phyloP scores from a whole-genome alignment of 2,888 invertebrate species.

The Clitarchus hookeri region DNA sequence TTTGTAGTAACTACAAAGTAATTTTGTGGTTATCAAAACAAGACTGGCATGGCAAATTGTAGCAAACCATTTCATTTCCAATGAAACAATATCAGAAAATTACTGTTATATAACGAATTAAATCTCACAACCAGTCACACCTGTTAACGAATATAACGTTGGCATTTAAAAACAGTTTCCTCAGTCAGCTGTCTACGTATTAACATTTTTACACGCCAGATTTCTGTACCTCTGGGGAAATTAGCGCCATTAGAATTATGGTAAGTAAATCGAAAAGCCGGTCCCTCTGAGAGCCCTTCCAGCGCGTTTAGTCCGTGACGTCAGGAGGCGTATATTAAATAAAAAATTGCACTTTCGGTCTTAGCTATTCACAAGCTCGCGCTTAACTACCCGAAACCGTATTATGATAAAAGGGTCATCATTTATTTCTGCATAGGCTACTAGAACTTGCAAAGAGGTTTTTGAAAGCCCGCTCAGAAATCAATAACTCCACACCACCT shows the following conservation, averaged over 20 bases:
- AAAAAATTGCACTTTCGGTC: background rate
- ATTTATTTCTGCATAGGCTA: background rate
- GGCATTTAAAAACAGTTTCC: no score
- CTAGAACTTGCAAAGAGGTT: constrained; percentile 14
- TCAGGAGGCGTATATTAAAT: background rate
- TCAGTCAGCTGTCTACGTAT: no score
- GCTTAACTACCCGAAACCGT: background rate
- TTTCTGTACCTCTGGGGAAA: background rate
- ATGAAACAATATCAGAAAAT: no score
- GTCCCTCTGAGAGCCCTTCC: background rate
- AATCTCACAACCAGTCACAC: no score
- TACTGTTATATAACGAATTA: no score
- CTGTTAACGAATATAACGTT: no score
- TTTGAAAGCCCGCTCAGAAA: background rate
- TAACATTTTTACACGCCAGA: no score
- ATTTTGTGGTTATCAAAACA: no score
- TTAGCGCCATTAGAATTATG: background rate
- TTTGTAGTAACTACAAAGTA: no score
- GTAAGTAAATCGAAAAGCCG: background rate
- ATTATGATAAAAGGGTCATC: background rate
- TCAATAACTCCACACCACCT: background rate
- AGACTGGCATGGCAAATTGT: no score
- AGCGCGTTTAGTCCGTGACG: background rate
- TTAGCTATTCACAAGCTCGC: background rate
- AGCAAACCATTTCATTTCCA: no score